Evolutionary conservation across 2,888 invertebrate species (phyloP).

Genomic region (Platycheirus albimanus): DNA sequence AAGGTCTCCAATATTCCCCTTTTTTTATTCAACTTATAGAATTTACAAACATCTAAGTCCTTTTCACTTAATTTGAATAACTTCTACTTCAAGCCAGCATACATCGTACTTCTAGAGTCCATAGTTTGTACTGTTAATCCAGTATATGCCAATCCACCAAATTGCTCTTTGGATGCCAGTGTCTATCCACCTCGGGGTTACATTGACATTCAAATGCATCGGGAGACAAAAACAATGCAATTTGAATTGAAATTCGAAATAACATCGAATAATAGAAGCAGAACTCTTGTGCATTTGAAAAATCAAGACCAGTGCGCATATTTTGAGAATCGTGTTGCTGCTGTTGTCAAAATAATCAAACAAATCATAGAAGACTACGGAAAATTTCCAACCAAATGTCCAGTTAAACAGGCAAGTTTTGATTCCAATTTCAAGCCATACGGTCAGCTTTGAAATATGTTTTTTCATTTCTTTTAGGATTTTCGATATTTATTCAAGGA

Average conservation of each 20-base stretch:
- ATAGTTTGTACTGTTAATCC: neutral
- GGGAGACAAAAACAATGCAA: neutral
- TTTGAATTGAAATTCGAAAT: neutral
- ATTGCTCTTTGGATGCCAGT: neutral
- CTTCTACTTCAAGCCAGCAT: neutral
- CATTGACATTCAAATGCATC: neutral
- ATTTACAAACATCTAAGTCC: too few relatives aligned
- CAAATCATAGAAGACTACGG: neutral
- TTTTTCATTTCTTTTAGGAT: neutral
- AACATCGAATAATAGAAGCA: neutral
- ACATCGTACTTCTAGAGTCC: neutral
- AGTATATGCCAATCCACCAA: neutral
- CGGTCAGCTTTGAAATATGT: too few relatives aligned
- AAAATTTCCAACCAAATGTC: neutral
- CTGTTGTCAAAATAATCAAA: neutral
- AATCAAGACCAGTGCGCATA: neutral
- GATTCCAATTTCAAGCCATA: too few relatives aligned
- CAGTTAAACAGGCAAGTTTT: neutral
- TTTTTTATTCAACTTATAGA: too few relatives aligned
- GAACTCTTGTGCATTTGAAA: neutral
- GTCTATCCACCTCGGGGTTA: neutral
- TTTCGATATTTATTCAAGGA: neutral
- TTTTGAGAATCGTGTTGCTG: neutral
- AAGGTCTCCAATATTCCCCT: too few relatives aligned
- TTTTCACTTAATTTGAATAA: neutral